phyloP scores from a whole-genome alignment of 64 coral and sea anemone genomes.

The Montipora sp. region DNA sequence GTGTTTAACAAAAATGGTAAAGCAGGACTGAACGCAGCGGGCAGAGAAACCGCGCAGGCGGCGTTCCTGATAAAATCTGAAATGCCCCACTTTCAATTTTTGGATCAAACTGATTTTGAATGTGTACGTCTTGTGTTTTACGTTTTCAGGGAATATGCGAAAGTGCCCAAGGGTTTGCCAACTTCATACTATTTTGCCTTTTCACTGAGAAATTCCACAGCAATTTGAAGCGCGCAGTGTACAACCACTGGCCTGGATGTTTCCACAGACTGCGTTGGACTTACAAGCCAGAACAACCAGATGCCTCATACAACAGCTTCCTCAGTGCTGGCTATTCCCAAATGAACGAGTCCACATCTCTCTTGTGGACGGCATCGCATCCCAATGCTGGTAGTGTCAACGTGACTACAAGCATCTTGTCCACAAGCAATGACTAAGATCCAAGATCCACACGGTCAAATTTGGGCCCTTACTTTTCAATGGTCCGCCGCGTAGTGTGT shows the following conservation, averaged over 20 bases:
- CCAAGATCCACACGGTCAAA: background rate
- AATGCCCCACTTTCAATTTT: no score
- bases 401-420: background rate
- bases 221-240: background rate
- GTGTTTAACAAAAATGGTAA: no score
- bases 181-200: conserved; percentile 81
- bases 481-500: no score
- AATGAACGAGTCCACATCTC: background rate
- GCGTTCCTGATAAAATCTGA: no score
- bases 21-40: no score
- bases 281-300: background rate
- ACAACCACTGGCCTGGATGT: background rate
- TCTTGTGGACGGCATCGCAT: background rate
- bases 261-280: background rate
- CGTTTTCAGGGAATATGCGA: conserved; percentile 68
- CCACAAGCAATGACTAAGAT: background rate
- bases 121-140: background rate
- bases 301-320: background rate
- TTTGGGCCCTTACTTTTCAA: no score
- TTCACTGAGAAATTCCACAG: conserved; percentile 73
- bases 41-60: no score
- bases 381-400: background rate
- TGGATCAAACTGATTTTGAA: no score
- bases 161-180: conserved; percentile 84
- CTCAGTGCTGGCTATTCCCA: background rate